A percentile compares a stretch with the other conserved stretches of the same genome.
These are phyloP conservation scores for Fregata magnificens DNA, from an alignment of 2,113 vertebrate species.

Conservation along the genomic window DNA sequence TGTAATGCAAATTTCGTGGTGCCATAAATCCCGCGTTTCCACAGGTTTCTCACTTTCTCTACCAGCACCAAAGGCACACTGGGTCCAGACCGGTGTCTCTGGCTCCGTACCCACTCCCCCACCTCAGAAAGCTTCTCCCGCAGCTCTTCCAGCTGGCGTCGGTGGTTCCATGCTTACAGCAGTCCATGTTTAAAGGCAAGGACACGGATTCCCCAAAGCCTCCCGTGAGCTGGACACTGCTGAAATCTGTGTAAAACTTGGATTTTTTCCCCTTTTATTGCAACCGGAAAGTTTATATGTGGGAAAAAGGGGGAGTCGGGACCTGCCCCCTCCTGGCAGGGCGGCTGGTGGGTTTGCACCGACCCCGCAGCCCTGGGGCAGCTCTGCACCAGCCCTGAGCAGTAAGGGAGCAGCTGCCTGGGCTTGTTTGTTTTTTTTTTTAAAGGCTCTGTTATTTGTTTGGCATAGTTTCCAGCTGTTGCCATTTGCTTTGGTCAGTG, in stretches of 20 bases:
- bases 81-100: not conserved
- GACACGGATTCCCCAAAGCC: not conserved
- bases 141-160: not conserved
- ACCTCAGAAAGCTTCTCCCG: not conserved
- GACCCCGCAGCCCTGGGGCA: no score
- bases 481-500: not conserved
- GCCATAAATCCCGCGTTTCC: rapidly evolving
- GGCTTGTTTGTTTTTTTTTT: no score
- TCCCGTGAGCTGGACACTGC: not conserved
- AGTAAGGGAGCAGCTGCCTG: not conserved
- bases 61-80: rapidly evolving
- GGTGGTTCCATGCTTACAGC: rapidly evolving
- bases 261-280: not conserved
- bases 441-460: not conserved
- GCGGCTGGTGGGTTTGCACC: not conserved
- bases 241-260: not conserved
- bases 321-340: not conserved
- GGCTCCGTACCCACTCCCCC: rapidly evolving
- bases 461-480: not conserved
- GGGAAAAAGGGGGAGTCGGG: not conserved
- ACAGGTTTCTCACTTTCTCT: not conserved
- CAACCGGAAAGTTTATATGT: not conserved
- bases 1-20: rapidly evolving
- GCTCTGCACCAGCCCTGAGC: not conserved
- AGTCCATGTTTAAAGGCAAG: not conserved